Percentiles rank a stretch among this genome's conserved stretches.
These are phyloP conservation scores for Anguilla japonica DNA, from an alignment of 2,113 vertebrate genomes.

Conservation along the genomic window DNA sequence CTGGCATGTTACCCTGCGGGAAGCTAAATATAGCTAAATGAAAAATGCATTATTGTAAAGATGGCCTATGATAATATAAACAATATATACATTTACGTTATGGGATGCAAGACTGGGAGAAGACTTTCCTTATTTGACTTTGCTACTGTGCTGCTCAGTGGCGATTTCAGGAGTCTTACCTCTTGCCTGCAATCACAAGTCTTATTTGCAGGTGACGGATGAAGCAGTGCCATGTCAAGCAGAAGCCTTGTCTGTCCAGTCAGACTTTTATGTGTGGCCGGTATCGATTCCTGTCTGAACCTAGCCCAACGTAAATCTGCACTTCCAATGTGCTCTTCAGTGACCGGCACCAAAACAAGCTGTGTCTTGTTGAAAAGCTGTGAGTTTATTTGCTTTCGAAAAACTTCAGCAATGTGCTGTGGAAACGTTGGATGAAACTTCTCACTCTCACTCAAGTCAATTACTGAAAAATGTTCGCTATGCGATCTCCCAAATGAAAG, in stretches of 20 bases:
- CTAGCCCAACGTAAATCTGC: background rate
- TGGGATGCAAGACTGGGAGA: background rate
- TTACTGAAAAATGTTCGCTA: slow-evolving; percentile 51
- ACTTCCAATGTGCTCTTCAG: background rate
- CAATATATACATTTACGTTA: background rate
- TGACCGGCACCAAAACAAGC: slow-evolving; percentile 13
- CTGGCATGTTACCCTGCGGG: background rate
- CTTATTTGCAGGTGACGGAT: background rate
- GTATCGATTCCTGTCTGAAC: background rate
- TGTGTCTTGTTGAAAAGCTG: slow-evolving; percentile 21
- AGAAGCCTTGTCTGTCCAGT: background rate
- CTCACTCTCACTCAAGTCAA: slow-evolving; percentile 41
- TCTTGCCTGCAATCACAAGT: background rate
- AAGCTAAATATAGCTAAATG: background rate
- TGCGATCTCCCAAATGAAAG: slow-evolving; percentile 42
- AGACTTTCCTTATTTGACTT: background rate
- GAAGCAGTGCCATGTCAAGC: background rate
- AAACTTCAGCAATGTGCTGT: slow-evolving; percentile 37
- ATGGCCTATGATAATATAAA: background rate
- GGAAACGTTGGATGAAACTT: slow-evolving; percentile 54
- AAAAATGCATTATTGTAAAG: background rate
- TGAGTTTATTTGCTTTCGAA: slow-evolving; percentile 45
- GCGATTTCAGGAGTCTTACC: background rate
- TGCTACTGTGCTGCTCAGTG: background rate
- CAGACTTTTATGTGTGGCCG: background rate